Percentiles rank a stretch among this genome's conserved stretches.
These are phyloP conservation scores for Drosophila melanica DNA, from an alignment of 1,140 invertebrate species.

Conservation along the genomic window DNA sequence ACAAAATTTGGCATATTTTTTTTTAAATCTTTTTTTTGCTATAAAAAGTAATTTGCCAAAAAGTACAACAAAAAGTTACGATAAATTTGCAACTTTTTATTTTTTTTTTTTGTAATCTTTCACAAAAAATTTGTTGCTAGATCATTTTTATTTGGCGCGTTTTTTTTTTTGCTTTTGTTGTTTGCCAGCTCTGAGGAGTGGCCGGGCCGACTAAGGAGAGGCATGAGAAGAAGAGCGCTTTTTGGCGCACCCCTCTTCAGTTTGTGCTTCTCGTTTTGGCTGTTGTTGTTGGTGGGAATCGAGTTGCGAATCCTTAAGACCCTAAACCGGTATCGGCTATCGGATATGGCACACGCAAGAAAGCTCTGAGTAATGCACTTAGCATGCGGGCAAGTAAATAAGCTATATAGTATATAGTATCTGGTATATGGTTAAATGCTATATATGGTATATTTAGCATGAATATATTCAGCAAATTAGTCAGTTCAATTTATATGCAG, in stretches of 20 bases:
- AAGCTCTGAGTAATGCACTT: slow-evolving; percentile 22
- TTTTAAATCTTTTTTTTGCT: no score
- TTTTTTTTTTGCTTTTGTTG: no score
- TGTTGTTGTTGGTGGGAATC: not conserved
- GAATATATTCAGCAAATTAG: slow-evolving; percentile 6
- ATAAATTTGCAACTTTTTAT: no score
- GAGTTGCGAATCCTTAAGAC: slow-evolving; percentile 22
- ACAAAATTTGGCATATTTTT: no score
- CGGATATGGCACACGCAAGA: slow-evolving; percentile 24
- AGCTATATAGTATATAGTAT: not conserved
- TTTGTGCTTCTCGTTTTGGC: no score
- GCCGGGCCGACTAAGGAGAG: not conserved
- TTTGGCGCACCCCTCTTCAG: slow-evolving; percentile 10
- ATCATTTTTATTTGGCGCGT: no score
- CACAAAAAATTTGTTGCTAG: no score
- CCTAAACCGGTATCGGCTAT: slow-evolving; percentile 45
- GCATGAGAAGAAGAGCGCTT: not conserved
- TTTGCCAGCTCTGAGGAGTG: not conserved
- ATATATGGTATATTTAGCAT: not conserved
- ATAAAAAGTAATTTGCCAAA: no score
- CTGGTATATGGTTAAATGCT: not conserved
- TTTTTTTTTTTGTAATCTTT: no score
- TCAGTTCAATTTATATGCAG: slow-evolving; percentile 6
- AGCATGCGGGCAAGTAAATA: slow-evolving; percentile 12
- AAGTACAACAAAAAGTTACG: no score